A percentile compares a stretch with the other conserved stretches of the same genome.
Evolutionary conservation across 2,113 vertebrate species (phyloP).

Genomic region (Enhydra lutris): DNA sequence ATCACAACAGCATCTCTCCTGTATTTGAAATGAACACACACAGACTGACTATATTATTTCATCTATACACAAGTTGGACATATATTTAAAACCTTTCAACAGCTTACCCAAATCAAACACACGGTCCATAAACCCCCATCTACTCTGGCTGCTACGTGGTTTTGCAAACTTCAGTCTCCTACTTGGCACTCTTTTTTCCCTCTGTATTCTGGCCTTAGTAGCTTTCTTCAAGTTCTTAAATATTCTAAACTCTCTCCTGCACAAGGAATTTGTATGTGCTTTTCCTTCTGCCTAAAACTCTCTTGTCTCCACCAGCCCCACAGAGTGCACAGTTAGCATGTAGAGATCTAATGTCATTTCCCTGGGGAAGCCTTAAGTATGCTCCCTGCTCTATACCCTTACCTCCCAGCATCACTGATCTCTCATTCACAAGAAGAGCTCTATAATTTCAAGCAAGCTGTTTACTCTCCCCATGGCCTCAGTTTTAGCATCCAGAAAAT

Average conservation of each 20-base stretch:
- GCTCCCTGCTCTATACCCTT: neutral
- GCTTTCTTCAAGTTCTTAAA: conserved; percentile 10
- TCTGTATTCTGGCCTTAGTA: neutral
- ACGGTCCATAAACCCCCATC: neutral
- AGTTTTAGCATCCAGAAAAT: neutral
- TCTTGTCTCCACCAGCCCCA: neutral
- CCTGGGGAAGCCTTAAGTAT: neutral
- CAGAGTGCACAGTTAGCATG: neutral
- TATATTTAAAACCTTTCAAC: neutral
- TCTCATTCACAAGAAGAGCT: neutral
- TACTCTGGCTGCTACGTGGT: neutral
- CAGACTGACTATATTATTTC: neutral
- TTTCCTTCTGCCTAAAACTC: neutral
- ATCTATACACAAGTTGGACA: neutral
- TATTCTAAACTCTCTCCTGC: neutral
- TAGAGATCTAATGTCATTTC: neutral
- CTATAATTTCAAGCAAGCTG: neutral
- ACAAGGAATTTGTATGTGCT: neutral
- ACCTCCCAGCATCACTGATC: neutral
- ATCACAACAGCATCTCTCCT: neutral
- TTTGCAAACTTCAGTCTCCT: neutral
- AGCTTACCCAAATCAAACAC: neutral
- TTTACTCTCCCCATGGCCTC: neutral
- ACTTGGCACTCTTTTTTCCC: neutral
- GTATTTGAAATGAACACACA: neutral